Conservation (phyloP, 2,113 vertebrate species). For the Montifringilla adamsi region DNA sequence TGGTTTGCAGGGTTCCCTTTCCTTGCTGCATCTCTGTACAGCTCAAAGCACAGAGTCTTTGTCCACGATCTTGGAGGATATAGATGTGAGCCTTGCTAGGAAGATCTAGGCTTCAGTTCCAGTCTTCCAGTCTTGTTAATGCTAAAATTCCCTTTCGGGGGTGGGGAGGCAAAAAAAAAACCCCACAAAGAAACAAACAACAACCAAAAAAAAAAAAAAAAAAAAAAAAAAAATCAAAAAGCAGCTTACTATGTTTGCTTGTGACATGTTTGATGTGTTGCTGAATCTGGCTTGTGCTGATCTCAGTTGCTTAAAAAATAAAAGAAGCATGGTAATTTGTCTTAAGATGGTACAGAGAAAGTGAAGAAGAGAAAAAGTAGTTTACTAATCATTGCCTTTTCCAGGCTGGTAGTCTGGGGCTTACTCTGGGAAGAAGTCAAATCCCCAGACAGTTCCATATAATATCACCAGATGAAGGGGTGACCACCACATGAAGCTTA, state of each 20-base stretch:
- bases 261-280: rapidly evolving
- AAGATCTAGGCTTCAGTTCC: neutral
- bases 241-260: neutral
- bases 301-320: neutral
- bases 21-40: neutral
- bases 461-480: neutral
- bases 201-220: no score
- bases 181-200: no score
- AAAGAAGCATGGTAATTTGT: neutral
- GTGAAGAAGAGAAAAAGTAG: neutral
- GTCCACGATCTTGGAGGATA: neutral
- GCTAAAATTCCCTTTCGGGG: neutral
- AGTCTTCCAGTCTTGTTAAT: neutral
- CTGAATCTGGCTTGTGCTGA: neutral
- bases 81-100: neutral
- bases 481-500: neutral
- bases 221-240: no score
- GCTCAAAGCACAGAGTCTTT: rapidly evolving
- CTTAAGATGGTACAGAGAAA: neutral
- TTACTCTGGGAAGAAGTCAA: neutral
- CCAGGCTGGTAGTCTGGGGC: neutral
- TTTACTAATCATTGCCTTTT: neutral
- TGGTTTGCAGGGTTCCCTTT: neutral
- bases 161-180: no score
- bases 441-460: neutral